Evolutionary conservation across 2,888 invertebrate genomes (phyloP).

Genomic region (Scaptomyza caliginosa): DNA sequence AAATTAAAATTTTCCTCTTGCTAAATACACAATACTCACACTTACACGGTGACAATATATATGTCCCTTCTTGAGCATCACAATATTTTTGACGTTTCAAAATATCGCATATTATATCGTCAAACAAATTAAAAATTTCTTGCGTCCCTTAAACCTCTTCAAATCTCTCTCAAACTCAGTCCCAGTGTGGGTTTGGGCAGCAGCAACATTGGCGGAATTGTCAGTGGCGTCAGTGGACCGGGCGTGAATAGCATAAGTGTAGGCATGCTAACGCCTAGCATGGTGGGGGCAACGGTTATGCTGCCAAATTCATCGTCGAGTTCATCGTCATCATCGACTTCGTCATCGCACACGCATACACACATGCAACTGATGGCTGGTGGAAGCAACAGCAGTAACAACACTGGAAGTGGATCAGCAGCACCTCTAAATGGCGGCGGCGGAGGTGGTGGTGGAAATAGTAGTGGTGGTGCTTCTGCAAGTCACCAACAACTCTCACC

Average conservation of each 20-base stretch:
- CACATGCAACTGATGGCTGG: slow-evolving; percentile 77
- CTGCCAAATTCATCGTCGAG: slow-evolving; percentile 82
- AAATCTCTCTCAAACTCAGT: slow-evolving; percentile 40
- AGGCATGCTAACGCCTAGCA: slow-evolving; percentile 82
- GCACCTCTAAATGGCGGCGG: slow-evolving; percentile 43
- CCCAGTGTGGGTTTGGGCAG: slow-evolving; percentile 66
- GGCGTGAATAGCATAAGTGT: slow-evolving; percentile 53
- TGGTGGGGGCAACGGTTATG: slow-evolving; percentile 80
- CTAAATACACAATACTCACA: slow-evolving; percentile 2
- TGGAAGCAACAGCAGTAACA: slow-evolving; percentile 25
- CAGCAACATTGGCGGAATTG: slow-evolving; percentile 47
- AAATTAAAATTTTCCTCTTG: not conserved
- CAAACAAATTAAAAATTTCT: too few relatives aligned
- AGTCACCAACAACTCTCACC: slow-evolving; percentile 88
- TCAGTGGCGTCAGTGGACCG: slow-evolving; percentile 45
- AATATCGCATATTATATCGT: too few relatives aligned
- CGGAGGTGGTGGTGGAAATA: slow-evolving; percentile 12
- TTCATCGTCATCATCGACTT: slow-evolving; percentile 82
- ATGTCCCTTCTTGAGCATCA: too few relatives aligned
- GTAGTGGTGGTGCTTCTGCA: slow-evolving; percentile 80
- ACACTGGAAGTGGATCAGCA: slow-evolving; percentile 51
- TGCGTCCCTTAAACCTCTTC: not conserved
- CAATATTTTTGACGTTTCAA: too few relatives aligned
- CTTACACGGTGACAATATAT: slow-evolving; percentile 3
- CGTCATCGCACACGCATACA: slow-evolving; percentile 79